phyloP scores from a whole-genome alignment of 2,797 vertebrate genomes.

The Rhyacichthys aspro region DNA sequence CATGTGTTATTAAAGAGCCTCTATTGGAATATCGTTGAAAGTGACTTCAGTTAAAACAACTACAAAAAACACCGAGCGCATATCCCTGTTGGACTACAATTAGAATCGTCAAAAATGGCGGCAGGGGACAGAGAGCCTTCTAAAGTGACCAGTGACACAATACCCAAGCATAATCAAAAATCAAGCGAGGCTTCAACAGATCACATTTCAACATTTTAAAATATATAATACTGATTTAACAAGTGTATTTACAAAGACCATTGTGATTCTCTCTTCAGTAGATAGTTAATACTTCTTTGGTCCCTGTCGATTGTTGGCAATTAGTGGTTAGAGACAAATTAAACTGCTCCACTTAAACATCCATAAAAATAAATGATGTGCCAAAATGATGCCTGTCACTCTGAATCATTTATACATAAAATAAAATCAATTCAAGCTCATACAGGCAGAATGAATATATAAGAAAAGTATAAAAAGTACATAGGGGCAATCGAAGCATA shows the following conservation, averaged over 20 bases:
- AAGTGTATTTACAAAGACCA: conserved; percentile 74
- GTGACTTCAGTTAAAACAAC: conserved; percentile 21
- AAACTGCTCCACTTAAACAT: conserved; percentile 33
- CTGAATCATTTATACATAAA: conserved; percentile 48
- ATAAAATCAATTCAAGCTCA: conserved; percentile 63
- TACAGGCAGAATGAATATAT: conserved; percentile 52
- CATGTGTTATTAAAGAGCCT: conserved; percentile 13
- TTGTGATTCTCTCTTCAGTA: conserved; percentile 61
- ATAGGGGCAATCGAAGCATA: conserved; percentile 37
- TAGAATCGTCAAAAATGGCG: conserved; percentile 37
- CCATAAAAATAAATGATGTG: conserved; percentile 37
- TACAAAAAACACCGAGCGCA: no score
- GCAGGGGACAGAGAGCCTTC: conserved; percentile 46
- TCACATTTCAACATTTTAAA: conserved; percentile 54
- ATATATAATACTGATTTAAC: conserved; percentile 64
- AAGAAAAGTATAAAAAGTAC: conserved; percentile 41
- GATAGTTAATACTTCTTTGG: conserved; percentile 72
- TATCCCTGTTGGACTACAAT: conserved; percentile 27
- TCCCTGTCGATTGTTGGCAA: conserved; percentile 68
- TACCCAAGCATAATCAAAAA: conserved; percentile 66
- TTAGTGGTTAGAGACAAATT: conserved; percentile 55
- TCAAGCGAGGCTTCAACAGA: conserved; percentile 47
- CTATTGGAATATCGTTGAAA: conserved; percentile 25
- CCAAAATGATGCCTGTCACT: conserved; percentile 59
- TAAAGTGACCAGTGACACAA: conserved; percentile 83